Evolutionary conservation across 2,797 vertebrate species (phyloP), one percentile per base, ranked within the genome.

Genomic region (Rhodeus uyekii): DNA sequence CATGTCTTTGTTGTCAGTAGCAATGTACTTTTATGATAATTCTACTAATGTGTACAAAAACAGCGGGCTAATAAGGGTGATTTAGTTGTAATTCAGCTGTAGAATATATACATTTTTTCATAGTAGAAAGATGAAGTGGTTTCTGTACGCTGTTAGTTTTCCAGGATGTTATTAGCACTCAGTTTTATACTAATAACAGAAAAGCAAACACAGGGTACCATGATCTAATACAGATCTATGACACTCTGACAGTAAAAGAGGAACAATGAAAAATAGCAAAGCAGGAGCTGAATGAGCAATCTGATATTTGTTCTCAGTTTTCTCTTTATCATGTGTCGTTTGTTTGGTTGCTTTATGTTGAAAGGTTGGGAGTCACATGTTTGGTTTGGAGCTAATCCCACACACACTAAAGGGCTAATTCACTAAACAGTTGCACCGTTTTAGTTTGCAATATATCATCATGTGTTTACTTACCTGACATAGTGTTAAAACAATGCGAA

Each of bases 291-390:
- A 77, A 73, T 72, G 67, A 76, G 39, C 36, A 71, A 29, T 76
- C 48, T 39, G 27, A 74, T 81, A 24, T 27, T 86, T 78, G 16
- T 83, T 18, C 72, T 85, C 48, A 6, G 58, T 83, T 83, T 53
- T 71, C 60, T 24, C 39, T 55, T 50, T 75, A 68, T 58, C 48
- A 27, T 87, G 50, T 88, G 86, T 85, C 82, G 88, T 88, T 87
- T 91, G 89, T 92, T 90, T 92, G 91, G 85, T 86, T 86, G 88
- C 91, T 91, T 93, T 94, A 90, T 92, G 84, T 86, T 64, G 34
- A 78, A 85, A 89, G 90, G 83, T 90, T 90, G 85, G 86, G 88
- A 89, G 93, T 93, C 91, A 92, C 92, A 92, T 92, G 92, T 92
- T 92, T 90, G 85, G 84, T 90, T 92, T 89, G 85, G 82, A 91